Conservation (phyloP, 2,888 invertebrate genomes). For the Chrysodeixis includens region DNA sequence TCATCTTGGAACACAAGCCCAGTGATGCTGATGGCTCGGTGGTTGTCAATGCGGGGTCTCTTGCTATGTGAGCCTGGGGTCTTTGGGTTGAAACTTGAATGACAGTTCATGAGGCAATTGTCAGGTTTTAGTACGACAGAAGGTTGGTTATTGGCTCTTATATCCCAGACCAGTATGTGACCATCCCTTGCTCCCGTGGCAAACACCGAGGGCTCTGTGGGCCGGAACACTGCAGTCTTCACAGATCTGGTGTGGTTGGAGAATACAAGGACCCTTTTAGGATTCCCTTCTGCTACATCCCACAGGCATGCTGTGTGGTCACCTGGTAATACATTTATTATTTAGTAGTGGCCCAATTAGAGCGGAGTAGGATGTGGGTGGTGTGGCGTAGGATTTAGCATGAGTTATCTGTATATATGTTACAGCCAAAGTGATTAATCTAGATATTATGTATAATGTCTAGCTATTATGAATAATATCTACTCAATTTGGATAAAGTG, state of each 20-base stretch:
- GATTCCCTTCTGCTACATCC: slow-evolving; percentile 90
- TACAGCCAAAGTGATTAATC: too few species aligned
- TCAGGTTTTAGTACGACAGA: slow-evolving; percentile 90
- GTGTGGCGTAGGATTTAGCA: too few species aligned
- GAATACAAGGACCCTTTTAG: slow-evolving; percentile 89
- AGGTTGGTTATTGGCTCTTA: slow-evolving; percentile 78
- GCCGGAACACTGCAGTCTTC: slow-evolving; percentile 93
- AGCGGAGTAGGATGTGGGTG: not conserved
- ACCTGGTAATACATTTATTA: slow-evolving; percentile 76
- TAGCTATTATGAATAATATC: too few species aligned
- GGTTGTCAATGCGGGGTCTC: slow-evolving; percentile 82
- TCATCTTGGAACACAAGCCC: slow-evolving; percentile 95
- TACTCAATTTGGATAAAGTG: too few species aligned
- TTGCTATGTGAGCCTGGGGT: slow-evolving; percentile 88
- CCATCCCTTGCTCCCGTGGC: slow-evolving; percentile 97
- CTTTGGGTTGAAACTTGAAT: slow-evolving; percentile 83
- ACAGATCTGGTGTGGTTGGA: slow-evolving; percentile 94
- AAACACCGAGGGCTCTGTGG: slow-evolving; percentile 92
- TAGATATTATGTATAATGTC: too few species aligned
- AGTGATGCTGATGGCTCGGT: slow-evolving; percentile 93
- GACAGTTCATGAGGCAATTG: slow-evolving; percentile 92
- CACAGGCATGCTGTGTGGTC: slow-evolving; percentile 95
- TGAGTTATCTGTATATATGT: too few species aligned
- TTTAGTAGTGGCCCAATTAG: not conserved
- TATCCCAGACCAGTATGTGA: slow-evolving; percentile 96